These are phyloP conservation scores for Drosophila busckii DNA, from an alignment of 1,140 invertebrate species.

Conservation along the genomic window DNA sequence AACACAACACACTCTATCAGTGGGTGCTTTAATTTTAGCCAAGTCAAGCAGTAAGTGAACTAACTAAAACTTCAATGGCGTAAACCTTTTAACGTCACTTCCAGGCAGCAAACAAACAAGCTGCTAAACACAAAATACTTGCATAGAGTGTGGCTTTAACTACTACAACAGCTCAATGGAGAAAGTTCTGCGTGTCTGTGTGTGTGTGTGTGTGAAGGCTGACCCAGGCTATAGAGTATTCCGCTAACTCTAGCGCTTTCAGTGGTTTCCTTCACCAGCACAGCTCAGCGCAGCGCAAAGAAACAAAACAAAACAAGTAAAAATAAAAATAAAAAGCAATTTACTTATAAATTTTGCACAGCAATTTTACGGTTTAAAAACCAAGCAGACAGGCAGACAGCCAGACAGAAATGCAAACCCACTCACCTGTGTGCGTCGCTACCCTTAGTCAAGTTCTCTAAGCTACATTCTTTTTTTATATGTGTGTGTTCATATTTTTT, in stretches of 20 bases:
- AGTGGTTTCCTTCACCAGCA: too few relatives aligned
- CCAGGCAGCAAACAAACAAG: constrained; percentile 23
- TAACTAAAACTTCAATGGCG: constrained; percentile 27
- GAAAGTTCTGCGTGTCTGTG: too few relatives aligned
- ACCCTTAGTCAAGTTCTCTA: background rate
- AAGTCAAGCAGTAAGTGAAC: constrained; percentile 9
- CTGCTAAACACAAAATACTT: constrained; percentile 28
- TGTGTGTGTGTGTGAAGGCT: too few relatives aligned
- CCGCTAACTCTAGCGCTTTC: too few relatives aligned
- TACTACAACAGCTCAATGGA: too few relatives aligned
- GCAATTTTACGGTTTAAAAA: constrained; percentile 29
- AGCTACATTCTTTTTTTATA: background rate
- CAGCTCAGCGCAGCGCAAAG: too few relatives aligned
- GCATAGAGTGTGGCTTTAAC: too few relatives aligned
- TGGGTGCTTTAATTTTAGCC: constrained; percentile 27
- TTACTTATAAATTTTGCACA: constrained; percentile 46
- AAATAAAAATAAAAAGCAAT: constrained; percentile 45
- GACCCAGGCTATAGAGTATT: too few relatives aligned
- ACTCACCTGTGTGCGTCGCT: constrained; percentile 4
- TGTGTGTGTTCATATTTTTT: background rate
- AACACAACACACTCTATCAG: constrained; percentile 20
- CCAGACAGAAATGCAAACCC: constrained; percentile 30
- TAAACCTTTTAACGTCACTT: constrained; percentile 36
- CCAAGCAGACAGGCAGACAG: constrained; percentile 24
- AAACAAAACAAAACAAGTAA: too few relatives aligned